Conservation (phyloP, 2,888 invertebrate species). For the Zygogramma bicolorata region DNA sequence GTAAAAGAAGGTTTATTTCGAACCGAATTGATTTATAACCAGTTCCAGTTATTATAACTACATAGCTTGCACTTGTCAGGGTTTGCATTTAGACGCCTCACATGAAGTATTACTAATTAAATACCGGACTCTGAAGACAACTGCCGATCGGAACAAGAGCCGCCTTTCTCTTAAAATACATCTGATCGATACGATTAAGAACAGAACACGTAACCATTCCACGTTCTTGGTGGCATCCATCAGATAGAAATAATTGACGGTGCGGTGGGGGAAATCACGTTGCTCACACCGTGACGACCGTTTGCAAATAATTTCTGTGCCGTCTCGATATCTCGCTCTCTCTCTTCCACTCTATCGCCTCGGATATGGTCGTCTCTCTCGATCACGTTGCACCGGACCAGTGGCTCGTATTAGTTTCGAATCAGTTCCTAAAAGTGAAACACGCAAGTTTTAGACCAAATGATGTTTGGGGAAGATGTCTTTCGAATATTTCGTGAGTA, state of each 20-base stretch:
- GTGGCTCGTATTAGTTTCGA: conserved; percentile 1
- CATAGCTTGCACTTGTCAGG: too few species aligned
- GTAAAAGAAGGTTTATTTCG: too few species aligned
- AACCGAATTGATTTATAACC: too few species aligned
- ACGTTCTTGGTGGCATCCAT: neutral
- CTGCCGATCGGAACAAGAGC: neutral
- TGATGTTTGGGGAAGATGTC: neutral
- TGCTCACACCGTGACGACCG: neutral
- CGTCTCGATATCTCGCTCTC: neutral
- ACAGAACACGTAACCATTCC: neutral
- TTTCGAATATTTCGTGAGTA: neutral
- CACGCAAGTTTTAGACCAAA: neutral
- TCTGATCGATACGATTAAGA: neutral
- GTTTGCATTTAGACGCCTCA: too few species aligned
- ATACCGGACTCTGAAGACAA: too few species aligned
- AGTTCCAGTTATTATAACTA: too few species aligned
- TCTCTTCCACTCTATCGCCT: neutral
- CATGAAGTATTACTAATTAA: too few species aligned
- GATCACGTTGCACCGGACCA: neutral
- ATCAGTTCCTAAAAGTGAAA: neutral
- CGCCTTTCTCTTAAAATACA: neutral
- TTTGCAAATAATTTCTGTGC: neutral
- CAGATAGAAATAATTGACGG: neutral
- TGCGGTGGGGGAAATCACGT: conserved; percentile 2
- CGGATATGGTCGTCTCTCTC: neutral